Evolutionary conservation across 2,797 vertebrate species (phyloP).

Genomic region (Cichlasoma orientale): DNA sequence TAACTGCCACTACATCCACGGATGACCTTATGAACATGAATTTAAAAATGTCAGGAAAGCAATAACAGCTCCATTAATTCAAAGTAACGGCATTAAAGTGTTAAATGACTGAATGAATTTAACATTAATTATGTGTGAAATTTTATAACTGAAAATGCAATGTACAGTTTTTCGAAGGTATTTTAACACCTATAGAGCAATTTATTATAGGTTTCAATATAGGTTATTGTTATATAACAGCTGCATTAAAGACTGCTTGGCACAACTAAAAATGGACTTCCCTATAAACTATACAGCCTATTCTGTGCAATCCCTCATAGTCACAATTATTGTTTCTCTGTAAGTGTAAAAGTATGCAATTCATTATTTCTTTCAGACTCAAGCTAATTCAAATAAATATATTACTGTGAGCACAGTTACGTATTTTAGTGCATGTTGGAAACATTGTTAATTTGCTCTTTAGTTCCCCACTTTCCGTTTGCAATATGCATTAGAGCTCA

Average conservation of each 20-base stretch:
- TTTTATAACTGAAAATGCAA: background rate
- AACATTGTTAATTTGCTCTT: constrained; percentile 3
- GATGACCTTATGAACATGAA: constrained; percentile 18
- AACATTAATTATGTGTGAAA: background rate
- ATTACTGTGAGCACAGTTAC: background rate
- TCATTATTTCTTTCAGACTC: background rate
- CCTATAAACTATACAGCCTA: background rate
- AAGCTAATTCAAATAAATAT: background rate
- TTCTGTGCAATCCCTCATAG: background rate
- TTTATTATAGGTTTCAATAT: background rate
- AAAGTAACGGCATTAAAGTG: background rate
- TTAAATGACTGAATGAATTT: background rate
- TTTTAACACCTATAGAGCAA: background rate
- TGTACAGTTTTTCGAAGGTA: background rate
- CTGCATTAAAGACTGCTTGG: background rate
- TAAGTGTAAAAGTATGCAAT: background rate
- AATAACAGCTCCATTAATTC: background rate
- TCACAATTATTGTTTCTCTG: background rate
- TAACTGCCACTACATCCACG: constrained; percentile 81
- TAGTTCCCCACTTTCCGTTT: constrained; percentile 22
- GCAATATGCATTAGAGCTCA: constrained; percentile 14
- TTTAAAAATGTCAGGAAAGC: background rate
- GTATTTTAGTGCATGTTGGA: background rate
- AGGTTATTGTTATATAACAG: background rate
- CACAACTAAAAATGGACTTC: background rate